These are phyloP conservation scores for Petrocephalus sullivani DNA, from an alignment of 2,797 vertebrate genomes.

Conservation along the genomic window DNA sequence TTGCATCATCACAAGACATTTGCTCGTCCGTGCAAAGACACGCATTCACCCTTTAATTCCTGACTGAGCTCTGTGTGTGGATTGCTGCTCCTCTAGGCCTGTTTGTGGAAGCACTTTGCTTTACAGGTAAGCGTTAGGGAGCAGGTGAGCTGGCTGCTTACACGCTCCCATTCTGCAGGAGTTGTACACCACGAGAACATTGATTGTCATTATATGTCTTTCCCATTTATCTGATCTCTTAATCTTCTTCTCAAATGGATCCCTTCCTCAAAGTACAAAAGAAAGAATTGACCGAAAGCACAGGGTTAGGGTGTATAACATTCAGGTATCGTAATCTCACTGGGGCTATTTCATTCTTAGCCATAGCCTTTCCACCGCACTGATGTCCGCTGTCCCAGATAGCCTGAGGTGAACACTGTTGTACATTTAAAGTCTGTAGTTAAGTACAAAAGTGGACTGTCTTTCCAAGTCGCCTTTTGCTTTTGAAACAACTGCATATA, in stretches of 20 bases:
- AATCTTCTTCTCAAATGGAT: background rate
- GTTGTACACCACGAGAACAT: background rate
- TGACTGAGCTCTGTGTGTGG: background rate
- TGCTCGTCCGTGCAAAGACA: background rate
- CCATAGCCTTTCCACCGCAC: background rate
- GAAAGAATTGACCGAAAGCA: background rate
- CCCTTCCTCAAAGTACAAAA: background rate
- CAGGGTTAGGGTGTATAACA: background rate
- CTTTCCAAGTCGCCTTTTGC: constrained; percentile 14
- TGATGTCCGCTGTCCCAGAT: background rate
- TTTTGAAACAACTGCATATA: constrained; percentile 42
- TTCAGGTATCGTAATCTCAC: constrained; percentile 12
- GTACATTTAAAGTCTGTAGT: constrained; percentile 4
- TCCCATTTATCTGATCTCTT: background rate
- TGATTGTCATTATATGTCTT: background rate
- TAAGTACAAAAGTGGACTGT: background rate
- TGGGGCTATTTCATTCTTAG: background rate
- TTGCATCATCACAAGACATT: background rate
- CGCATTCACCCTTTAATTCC: background rate
- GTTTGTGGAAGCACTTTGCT: constrained; percentile 40
- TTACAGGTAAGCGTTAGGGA: constrained; percentile 24
- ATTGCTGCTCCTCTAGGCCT: constrained; percentile 11
- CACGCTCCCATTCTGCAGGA: background rate
- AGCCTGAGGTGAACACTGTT: constrained; percentile 12
- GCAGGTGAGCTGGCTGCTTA: background rate